Base-by-base conservation (phyloP, 2,113 vertebrate genomes). In the Ailuropoda melanoleuca region DNA sequence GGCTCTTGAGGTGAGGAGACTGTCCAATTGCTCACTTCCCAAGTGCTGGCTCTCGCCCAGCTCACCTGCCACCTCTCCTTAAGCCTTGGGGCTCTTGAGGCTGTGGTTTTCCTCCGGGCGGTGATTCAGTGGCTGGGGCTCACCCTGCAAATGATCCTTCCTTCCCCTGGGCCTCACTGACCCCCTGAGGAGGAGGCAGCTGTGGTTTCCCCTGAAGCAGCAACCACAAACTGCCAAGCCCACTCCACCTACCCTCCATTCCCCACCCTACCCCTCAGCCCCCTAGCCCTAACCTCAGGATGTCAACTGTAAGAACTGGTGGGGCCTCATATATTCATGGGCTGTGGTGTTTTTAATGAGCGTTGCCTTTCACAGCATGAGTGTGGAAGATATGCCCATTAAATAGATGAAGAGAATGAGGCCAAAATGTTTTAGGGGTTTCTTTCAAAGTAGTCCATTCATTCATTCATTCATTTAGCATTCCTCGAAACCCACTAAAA, bases 31-130 rank as follows among this genome's bases (percentile, higher is more conserved):
- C 68, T 68, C 0, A 1, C 11, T 68, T 91, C 55, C 56, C 78
- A 17, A 77, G 62, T 31, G 26, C 70, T 43, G n/a, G 72, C 77
- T n/a, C 29, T 58, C 0, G 3, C 18, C 60, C 70, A 55, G 34
- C 26, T 56, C 43, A 91, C 77, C 72, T 60, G 86, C 70, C 29
- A 55, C 70, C 18, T 34, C 58, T 66, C n/a, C 46, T 80, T 26
- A 60, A 37, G 74, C 48, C 31, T 62, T 46, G 23, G 39, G 37
- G 70, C 55, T 81, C 84, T 43, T 37, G 60, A 92, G 81, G 80
- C 74, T 94, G 93, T 83, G 84, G 95, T 92, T 97, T 97, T 87
- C 96, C 88, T 68, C 83, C 66, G 74, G 83, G 80, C 58, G 66
- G 64, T 82, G 96, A 92, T 80, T 82, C 72, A 95, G 87, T 58